Base-by-base conservation (phyloP, 2,888 invertebrate species). In the Eueremaeus valkanovi region DNA sequence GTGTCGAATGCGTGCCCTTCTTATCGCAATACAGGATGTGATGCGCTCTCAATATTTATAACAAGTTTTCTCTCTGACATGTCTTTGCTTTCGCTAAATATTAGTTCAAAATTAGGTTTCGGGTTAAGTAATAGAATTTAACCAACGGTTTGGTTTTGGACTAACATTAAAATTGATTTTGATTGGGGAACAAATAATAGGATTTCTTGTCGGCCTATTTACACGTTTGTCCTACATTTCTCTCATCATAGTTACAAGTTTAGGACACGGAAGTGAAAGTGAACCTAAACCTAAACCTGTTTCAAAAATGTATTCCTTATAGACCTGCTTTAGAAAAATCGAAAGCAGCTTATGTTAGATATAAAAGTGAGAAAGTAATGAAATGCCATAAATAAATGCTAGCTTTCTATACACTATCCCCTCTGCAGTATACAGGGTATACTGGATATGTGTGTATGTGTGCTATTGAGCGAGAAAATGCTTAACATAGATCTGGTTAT, bases 171-270 rank as follows among this genome's bases (percentile, higher is more conserved):
- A 40, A 68, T 6, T 68, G 29, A 13, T 68, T 24, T 18, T 27
- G 33, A n/a, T n/a, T n/a, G n/a, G n/a, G n/a, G n/a, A n/a, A n/a
- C n/a, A n/a, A n/a, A n/a, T n/a, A n/a, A n/a, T n/a, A n/a, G n/a
- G n/a, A n/a, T n/a, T n/a, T n/a, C n/a, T n/a, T n/a, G n/a, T n/a
- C 66, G 66, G 68, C 68, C 68, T 68, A 68, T 68, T 68, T 68
- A 40, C 40, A 68, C 3, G 24, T 5, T 24, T 68, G 68, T 24
- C 68, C 68, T 68, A 68, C 40, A 68, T 68, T 68, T 42, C 42
- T 40, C 36, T 68, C 68, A 68, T 68, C 68, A 40, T 21, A 40
- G 40, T 24, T 68, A 40, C 68, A 68, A 68, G 68, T 68, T 68
- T 68, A 68, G 68, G 68, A 68, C 68, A 68, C 68, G 68, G 68